Percentiles rank a stretch among this genome's conserved stretches.
Conservation (phyloP, 2,797 vertebrate species). For the Ciconia nigra region DNA sequence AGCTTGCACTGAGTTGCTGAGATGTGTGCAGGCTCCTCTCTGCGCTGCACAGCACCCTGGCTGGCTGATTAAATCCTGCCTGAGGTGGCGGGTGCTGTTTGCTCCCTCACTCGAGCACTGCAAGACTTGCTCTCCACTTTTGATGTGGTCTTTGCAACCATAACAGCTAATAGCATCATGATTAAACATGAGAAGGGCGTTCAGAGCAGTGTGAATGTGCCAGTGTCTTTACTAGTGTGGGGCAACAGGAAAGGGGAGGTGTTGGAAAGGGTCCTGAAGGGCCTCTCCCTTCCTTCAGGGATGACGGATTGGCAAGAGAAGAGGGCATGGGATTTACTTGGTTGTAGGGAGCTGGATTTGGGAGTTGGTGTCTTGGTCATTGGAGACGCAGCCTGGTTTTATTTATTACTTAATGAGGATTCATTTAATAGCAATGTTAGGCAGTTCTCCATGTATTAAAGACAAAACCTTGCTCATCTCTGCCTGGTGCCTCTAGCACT, state of each 20-base stretch:
- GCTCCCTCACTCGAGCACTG: neutral
- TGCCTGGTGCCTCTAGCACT: neutral
- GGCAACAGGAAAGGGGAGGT: neutral
- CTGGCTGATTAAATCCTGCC: neutral
- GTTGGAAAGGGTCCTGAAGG: neutral
- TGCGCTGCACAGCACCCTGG: neutral
- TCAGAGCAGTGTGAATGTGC: neutral
- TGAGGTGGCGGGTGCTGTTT: fast-evolving
- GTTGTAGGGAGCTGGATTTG: neutral
- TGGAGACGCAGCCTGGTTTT: neutral
- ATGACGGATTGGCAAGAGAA: neutral
- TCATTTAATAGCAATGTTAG: neutral
- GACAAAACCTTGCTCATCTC: neutral
- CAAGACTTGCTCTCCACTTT: neutral
- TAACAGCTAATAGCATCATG: neutral
- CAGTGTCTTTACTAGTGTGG: neutral
- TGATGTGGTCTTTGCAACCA: neutral
- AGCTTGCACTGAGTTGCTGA: neutral
- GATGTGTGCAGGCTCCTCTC: neutral
- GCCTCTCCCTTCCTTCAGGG: neutral
- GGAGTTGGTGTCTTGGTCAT: neutral
- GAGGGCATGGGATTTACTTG: neutral
- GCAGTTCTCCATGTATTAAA: neutral
- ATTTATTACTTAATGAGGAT: neutral
- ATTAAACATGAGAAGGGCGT: neutral